Base-by-base conservation (phyloP, 1,140 invertebrate species). In the Drosophila kikkawai region DNA sequence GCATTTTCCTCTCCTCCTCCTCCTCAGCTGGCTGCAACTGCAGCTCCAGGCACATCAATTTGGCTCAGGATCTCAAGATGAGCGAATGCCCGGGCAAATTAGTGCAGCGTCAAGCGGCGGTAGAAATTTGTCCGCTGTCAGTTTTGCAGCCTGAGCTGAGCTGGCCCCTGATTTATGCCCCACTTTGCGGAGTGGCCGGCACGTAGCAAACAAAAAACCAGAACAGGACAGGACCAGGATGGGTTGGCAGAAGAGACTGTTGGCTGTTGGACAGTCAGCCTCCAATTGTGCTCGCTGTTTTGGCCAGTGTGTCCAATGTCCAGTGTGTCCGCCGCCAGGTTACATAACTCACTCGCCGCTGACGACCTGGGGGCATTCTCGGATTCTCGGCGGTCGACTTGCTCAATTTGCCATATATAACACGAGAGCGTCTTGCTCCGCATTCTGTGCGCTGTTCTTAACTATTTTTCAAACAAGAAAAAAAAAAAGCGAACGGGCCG, bases 371-470 rank as follows among this genome's bases (percentile, higher is more conserved):
- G 83, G 83, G 84, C 78, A 88, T 88, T 83, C 61, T 85, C 80
- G 76, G 80, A 82, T 82, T 82, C 80, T 83, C 80, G 73, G 81
- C 82, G 82, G 82, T 73, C 82, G 61, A 86, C 75, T 87, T 90
- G 82, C 84, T 87, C 85, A 87, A 87, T 84, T 84, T 90, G 84
- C 84, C 84, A 87, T 90, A 87, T 84, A 87, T 79, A 87, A 87
- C 78, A 82, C 75, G 63, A 57, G 56, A 51, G 75, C 42, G 78
- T 53, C 66, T 67, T 65, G 59, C 57, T 58, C 55, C 56, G 26
- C 64, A 47, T 74, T 56, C 39, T 56, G 34, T 65, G 36, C 41
- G 47, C 58, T 45, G 64, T 87, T 84, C 80, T 84, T 90, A 88
- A 87, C 84, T 87, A 87, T 87, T 87, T 84, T 80, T 84, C 80